These are phyloP conservation scores for Eudemis profundana DNA, from an alignment of 2,888 invertebrate genomes.

Conservation along the genomic window DNA sequence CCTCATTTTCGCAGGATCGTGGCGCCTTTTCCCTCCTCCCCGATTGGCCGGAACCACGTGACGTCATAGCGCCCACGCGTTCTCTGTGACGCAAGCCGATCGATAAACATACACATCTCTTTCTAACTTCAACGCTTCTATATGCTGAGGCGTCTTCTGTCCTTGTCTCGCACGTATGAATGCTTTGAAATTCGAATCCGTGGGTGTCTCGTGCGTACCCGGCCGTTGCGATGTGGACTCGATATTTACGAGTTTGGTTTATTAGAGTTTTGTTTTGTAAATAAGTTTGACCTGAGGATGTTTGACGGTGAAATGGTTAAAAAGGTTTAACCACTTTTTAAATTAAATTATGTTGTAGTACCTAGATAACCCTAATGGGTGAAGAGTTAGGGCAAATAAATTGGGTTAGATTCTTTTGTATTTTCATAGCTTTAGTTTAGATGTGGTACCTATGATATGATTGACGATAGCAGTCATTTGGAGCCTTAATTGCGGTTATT, in stretches of 20 bases:
- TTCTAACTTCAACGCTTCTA: constrained; percentile 49
- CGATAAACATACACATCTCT: constrained; percentile 67
- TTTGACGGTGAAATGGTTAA: constrained; percentile 8
- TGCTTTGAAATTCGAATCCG: constrained; percentile 74
- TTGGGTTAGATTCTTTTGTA: too few relatives aligned
- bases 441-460: too few relatives aligned
- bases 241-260: constrained; percentile 64
- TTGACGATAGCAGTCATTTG: background rate
- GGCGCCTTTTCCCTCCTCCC: constrained; percentile 72
- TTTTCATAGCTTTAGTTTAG: background rate
- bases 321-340: background rate
- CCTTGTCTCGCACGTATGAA: constrained; percentile 72
- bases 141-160: constrained; percentile 46
- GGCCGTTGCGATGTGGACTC: constrained; percentile 56
- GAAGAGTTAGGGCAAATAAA: too few relatives aligned
- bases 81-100: constrained; percentile 81
- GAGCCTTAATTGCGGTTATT: background rate
- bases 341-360: too few relatives aligned
- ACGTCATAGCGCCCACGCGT: constrained; percentile 84
- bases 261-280: constrained; percentile 70
- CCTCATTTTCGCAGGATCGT: constrained; percentile 64
- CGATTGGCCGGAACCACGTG: constrained; percentile 74
- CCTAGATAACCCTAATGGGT: too few relatives aligned
- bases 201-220: constrained; percentile 80
- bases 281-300: constrained; percentile 53